A percentile compares a stretch with the other conserved stretches of the same genome.
Conservation (phyloP, 2,113 vertebrate genomes). For the Oplegnathus fasciatus region DNA sequence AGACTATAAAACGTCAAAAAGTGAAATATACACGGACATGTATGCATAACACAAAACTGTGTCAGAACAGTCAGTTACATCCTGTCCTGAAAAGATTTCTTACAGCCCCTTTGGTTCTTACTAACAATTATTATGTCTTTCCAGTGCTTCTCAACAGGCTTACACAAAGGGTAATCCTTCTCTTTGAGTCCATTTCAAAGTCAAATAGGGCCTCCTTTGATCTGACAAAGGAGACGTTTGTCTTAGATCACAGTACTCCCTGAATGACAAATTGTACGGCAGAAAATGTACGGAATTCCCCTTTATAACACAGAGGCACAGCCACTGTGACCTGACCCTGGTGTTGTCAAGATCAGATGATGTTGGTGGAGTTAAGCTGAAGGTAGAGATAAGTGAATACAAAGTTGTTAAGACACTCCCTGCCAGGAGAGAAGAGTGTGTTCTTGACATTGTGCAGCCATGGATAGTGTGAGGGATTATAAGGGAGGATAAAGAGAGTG, state of each 20-base stretch:
- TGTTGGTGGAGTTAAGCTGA: not conserved
- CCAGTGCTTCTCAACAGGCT: not conserved
- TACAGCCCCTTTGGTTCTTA: not conserved
- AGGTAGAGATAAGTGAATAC: not conserved
- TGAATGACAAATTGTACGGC: not conserved
- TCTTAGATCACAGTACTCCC: not conserved
- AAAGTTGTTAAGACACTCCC: not conserved
- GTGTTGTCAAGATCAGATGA: not conserved
- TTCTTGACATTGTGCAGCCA: not conserved
- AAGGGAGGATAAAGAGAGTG: not conserved
- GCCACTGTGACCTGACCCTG: not conserved
- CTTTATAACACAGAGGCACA: not conserved
- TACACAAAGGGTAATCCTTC: conserved; percentile 31
- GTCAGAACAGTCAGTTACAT: not conserved
- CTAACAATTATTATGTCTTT: conserved; percentile 23
- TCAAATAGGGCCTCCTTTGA: conserved; percentile 13
- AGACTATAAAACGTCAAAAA: not conserved
- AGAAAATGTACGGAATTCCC: not conserved
- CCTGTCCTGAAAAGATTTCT: conserved; percentile 1
- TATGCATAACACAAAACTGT: not conserved
- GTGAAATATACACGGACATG: too few species aligned
- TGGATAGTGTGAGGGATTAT: not conserved
- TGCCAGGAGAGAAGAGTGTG: not conserved
- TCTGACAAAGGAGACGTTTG: not conserved
- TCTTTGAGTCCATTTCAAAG: conserved; percentile 26